Evolutionary conservation across 2,113 vertebrate species (phyloP).

Genomic region (Marmota monax): DNA sequence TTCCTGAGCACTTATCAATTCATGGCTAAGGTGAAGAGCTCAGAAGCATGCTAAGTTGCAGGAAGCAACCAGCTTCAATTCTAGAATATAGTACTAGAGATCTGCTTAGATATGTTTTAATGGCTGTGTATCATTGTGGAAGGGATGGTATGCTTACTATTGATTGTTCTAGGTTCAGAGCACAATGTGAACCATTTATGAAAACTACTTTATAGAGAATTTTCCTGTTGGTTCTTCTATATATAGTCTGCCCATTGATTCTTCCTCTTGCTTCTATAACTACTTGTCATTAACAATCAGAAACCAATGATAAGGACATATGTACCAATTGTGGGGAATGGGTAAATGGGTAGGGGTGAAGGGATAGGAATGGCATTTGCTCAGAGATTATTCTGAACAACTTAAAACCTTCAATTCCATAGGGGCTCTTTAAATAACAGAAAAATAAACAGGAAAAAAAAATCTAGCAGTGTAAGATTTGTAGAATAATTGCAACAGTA

Average conservation of each 20-base stretch:
- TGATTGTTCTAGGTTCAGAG: background rate
- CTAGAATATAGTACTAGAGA: background rate
- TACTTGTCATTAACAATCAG: conserved; percentile 2
- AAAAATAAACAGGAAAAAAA: conserved; percentile 1
- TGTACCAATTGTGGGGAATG: background rate
- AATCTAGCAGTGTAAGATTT: conserved; percentile 71
- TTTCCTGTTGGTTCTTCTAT: background rate
- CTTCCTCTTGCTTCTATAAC: background rate
- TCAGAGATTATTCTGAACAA: conserved; percentile 12
- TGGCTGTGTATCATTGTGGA: background rate
- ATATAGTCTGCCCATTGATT: background rate
- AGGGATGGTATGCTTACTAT: background rate
- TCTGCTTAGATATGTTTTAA: background rate
- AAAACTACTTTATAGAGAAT: background rate
- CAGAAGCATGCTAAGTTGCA: background rate
- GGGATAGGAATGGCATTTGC: background rate
- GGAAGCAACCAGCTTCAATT: background rate
- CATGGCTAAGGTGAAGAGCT: background rate
- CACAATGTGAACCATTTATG: background rate
- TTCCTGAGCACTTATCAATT: conserved; percentile 2
- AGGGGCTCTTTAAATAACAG: background rate
- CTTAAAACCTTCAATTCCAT: background rate
- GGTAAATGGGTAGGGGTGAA: background rate
- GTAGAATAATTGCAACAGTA: conserved; percentile 77
- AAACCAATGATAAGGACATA: background rate